phyloP scores from a whole-genome alignment of 2,797 vertebrate species.

The Lutjanus campechanus region DNA sequence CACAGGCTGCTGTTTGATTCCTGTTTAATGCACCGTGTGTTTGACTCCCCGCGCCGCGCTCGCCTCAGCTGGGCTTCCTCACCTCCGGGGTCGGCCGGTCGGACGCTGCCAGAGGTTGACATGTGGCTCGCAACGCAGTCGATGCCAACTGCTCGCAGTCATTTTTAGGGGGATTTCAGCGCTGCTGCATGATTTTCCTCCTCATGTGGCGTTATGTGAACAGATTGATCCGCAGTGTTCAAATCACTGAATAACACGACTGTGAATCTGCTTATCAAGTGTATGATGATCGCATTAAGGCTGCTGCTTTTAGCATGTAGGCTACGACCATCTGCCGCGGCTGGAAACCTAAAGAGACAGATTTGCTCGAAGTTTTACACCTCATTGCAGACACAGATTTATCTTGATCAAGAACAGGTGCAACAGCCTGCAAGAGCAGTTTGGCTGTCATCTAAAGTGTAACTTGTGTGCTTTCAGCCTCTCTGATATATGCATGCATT shows the following conservation, averaged over 20 bases:
- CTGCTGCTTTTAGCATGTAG: slow-evolving; percentile 36
- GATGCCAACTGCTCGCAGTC: slow-evolving; percentile 39
- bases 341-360: background rate
- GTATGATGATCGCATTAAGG: slow-evolving; percentile 42
- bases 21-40: slow-evolving; percentile 33
- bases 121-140: slow-evolving; percentile 6
- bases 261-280: slow-evolving; percentile 38
- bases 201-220: slow-evolving; percentile 28
- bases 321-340: slow-evolving; percentile 53
- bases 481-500: background rate
- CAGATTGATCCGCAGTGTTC: slow-evolving; percentile 55
- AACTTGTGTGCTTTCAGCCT: background rate
- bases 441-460: slow-evolving; percentile 1
- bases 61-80: slow-evolving; percentile 42
- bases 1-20: slow-evolving; percentile 43
- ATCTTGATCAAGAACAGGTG: slow-evolving; percentile 6
- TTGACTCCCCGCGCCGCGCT: background rate
- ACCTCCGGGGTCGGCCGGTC: slow-evolving; percentile 32
- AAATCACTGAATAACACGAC: slow-evolving; percentile 39
- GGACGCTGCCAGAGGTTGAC: slow-evolving; percentile 35
- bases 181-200: slow-evolving; percentile 16
- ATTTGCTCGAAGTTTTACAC: background rate
- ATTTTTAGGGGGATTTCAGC: slow-evolving; percentile 19
- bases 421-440: slow-evolving; percentile 1
- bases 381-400: background rate